A percentile compares a stretch with the other conserved stretches of the same genome.
Evolutionary conservation across 2,888 invertebrate species (phyloP).

Genomic region (Papilio protenor): DNA sequence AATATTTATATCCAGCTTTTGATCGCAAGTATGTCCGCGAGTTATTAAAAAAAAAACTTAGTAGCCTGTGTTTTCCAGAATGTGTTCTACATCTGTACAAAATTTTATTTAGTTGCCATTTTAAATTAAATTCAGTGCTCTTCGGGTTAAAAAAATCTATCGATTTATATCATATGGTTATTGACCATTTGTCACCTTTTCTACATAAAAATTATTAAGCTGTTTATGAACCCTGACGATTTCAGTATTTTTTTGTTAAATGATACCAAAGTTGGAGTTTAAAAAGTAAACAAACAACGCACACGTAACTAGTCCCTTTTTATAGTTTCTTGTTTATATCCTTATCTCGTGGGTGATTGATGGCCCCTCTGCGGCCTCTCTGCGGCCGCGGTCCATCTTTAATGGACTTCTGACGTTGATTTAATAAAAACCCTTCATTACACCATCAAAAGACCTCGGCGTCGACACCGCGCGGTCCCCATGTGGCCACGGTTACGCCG

Average conservation of each 20-base stretch:
- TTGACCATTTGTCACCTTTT: neutral
- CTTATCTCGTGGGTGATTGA: constrained; percentile 75
- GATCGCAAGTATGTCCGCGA: too few relatives aligned
- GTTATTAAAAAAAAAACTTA: too few relatives aligned
- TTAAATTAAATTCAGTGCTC: neutral
- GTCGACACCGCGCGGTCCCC: constrained; percentile 51
- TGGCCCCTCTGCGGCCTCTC: constrained; percentile 64
- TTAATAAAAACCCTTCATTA: constrained; percentile 84
- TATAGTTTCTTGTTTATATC: constrained; percentile 57
- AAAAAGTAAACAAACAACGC: constrained; percentile 48
- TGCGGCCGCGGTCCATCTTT: constrained; percentile 65
- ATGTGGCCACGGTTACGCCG: constrained; percentile 48
- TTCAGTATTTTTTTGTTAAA: constrained; percentile 24
- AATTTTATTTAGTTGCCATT: neutral
- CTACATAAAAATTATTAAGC: neutral
- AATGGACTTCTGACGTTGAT: constrained; percentile 83
- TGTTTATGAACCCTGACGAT: neutral
- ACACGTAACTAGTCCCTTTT: constrained; percentile 50
- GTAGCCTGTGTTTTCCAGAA: too few relatives aligned
- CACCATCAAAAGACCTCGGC: constrained; percentile 64
- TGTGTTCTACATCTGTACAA: too few relatives aligned
- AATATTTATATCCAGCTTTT: too few relatives aligned
- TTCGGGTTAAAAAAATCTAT: neutral
- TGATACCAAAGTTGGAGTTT: constrained; percentile 42
- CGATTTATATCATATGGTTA: neutral